Percentiles rank a stretch among this genome's conserved stretches.
phyloP scores from a whole-genome alignment of 2,888 invertebrate species.

The Norana najaformis region DNA sequence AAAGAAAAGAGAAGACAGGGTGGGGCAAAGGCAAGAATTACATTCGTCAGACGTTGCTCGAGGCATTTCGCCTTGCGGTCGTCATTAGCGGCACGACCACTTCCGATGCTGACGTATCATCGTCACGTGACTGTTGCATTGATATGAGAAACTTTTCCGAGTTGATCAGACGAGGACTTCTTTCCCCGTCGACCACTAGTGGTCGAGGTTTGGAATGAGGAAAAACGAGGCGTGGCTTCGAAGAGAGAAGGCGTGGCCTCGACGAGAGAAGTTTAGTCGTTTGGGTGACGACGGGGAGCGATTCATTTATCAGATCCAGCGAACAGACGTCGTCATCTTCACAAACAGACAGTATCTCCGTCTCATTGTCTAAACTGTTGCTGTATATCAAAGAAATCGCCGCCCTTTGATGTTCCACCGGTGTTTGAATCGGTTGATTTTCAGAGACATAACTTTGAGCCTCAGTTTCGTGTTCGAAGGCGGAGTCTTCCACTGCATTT shows the following conservation, averaged over 20 bases:
- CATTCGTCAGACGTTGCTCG: constrained; percentile 1
- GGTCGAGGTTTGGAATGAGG: background rate
- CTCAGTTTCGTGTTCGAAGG: background rate
- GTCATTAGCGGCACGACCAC: background rate
- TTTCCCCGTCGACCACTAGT: background rate
- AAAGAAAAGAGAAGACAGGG: background rate
- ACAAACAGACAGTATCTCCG: background rate
- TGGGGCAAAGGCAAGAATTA: background rate
- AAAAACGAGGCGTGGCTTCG: background rate
- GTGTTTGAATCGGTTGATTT: background rate
- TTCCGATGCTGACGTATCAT: background rate
- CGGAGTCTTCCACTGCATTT: background rate
- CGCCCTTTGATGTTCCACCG: background rate
- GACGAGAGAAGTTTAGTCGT: background rate
- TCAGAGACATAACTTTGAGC: background rate
- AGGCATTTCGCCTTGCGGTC: background rate
- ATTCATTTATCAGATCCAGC: background rate
- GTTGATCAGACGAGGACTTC: background rate
- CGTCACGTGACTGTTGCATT: background rate
- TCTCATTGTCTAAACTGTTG: background rate
- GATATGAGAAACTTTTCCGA: background rate
- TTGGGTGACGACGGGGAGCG: background rate
- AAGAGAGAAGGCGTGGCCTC: background rate
- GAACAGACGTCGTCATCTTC: background rate
- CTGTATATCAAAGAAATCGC: background rate